Conservation (phyloP, 2,797 vertebrate species). For the Cottoperca gobio region DNA sequence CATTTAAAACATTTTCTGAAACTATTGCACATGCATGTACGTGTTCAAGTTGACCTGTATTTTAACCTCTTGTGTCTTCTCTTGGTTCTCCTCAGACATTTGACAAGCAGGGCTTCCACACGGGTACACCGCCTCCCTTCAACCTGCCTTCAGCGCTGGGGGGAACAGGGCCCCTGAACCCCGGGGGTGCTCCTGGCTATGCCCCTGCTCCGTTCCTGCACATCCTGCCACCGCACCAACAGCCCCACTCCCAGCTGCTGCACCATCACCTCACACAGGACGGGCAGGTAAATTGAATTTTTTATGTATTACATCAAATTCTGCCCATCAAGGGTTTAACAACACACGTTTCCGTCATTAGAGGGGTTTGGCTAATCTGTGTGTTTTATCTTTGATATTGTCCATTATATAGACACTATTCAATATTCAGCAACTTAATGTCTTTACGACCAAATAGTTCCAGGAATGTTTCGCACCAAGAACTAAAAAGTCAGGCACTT, state of each 20-base stretch:
- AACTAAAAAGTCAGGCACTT: background rate
- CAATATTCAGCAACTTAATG: background rate
- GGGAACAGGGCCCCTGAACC: slow-evolving; percentile 91
- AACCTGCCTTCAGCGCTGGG: slow-evolving; percentile 95
- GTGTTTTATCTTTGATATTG: background rate
- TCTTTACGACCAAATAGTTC: background rate
- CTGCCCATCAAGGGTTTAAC: background rate
- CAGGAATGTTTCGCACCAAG: background rate
- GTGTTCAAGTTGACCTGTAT: background rate
- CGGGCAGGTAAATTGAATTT: slow-evolving; percentile 86
- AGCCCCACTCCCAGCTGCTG: slow-evolving; percentile 96
- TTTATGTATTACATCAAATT: background rate
- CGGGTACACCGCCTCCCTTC: slow-evolving; percentile 94
- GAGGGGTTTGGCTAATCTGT: background rate
- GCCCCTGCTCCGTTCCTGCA: slow-evolving; percentile 93
- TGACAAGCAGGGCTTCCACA: slow-evolving; percentile 98
- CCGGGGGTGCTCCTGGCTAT: slow-evolving; percentile 91
- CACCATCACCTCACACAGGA: slow-evolving; percentile 97
- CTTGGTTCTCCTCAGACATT: slow-evolving; percentile 83
- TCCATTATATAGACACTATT: background rate
- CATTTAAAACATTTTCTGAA: background rate
- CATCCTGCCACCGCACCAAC: slow-evolving; percentile 95
- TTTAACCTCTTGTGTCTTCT: background rate
- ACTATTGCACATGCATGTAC: background rate
- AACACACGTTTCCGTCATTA: background rate